Conservation (phyloP, 2,888 invertebrate genomes). For the Callosobruchus maculatus region DNA sequence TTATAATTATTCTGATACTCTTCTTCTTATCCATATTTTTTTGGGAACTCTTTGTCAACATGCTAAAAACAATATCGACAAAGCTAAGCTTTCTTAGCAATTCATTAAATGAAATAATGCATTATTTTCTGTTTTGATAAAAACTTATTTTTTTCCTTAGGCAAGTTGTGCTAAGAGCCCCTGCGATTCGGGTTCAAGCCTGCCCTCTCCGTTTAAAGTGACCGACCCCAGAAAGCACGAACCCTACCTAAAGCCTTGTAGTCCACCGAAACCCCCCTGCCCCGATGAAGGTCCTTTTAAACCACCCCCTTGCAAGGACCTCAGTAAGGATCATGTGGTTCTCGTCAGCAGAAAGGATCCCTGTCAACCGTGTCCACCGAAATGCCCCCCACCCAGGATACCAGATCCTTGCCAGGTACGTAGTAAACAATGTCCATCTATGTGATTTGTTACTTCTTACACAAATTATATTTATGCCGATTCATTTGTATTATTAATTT, state of each 20-base stretch:
- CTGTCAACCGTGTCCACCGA: constrained; percentile 13
- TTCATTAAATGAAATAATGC: too few relatives aligned
- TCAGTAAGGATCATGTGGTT: constrained; percentile 8
- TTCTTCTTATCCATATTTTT: too few relatives aligned
- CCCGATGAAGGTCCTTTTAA: not conserved
- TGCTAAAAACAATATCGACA: too few relatives aligned
- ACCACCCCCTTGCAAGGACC: constrained; percentile 11
- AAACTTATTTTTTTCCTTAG: not conserved
- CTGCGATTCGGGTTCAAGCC: not conserved
- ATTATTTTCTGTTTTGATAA: too few relatives aligned
- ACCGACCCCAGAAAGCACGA: not conserved
- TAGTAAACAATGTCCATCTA: too few relatives aligned
- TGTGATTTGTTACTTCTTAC: too few relatives aligned
- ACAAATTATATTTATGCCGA: too few relatives aligned
- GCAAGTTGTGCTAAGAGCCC: not conserved
- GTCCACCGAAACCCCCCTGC: not conserved
- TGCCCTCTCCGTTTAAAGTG: not conserved
- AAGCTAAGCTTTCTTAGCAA: too few relatives aligned
- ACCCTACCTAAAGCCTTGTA: not conserved
- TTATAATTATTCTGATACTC: too few relatives aligned
- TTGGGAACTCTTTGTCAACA: too few relatives aligned
- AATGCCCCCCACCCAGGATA: not conserved
- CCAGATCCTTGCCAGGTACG: constrained; percentile 10
- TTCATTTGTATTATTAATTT: too few relatives aligned
- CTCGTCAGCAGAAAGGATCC: constrained; percentile 19